Evolutionary conservation across 1,140 invertebrate genomes (phyloP), one percentile per base, ranked within the genome.

Genomic region (Leptinotarsa lineolata): DNA sequence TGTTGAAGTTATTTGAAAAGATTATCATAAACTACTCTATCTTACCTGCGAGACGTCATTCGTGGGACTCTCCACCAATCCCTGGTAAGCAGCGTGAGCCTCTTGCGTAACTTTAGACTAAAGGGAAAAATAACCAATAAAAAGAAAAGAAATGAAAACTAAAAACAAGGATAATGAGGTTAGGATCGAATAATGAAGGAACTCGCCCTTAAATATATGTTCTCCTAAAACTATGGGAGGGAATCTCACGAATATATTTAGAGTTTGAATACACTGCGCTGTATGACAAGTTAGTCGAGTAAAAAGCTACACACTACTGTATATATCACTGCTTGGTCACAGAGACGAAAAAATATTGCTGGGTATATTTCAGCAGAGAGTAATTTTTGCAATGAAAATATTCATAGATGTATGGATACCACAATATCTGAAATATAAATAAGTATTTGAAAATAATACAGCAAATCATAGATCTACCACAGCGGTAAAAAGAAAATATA

Each of bases 21-120:
- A n/a, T n/a, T n/a, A 30, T 63, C 61, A 20, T 18, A 63, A 63
- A 21, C 20, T 63, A 22, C 4, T 45, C 45, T 45, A 45, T 68
- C 74, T 73, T 76, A 83, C 81, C 77, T 83, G 81, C 18, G 78
- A 73, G 30, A 81, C 76, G 72, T 81, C 81, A 30, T 74, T 70
- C 24, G 80, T 82, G 67, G 20, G 86, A 70, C 54, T 91, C 78
- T 97, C 95, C 54, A 98, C 94, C 45, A 98, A 86, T 77, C 92
- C 92, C 81, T 95, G 94, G 87, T 98, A 98, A 0, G 95, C 96
- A 81, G 94, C 91, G 81, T 95, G 95, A 45, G 95, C 91, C 80
- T 94, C 92, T 76, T 92, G 90, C n/a, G 92, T 93, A 72, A 94
- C 86, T 48, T 91, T 91, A 4, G 90, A 89, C 92, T 94, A 85